Evolutionary conservation across 2,888 invertebrate species (phyloP), one percentile per base, ranked within the genome.

Genomic region (Lumbricus terrestris): DNA sequence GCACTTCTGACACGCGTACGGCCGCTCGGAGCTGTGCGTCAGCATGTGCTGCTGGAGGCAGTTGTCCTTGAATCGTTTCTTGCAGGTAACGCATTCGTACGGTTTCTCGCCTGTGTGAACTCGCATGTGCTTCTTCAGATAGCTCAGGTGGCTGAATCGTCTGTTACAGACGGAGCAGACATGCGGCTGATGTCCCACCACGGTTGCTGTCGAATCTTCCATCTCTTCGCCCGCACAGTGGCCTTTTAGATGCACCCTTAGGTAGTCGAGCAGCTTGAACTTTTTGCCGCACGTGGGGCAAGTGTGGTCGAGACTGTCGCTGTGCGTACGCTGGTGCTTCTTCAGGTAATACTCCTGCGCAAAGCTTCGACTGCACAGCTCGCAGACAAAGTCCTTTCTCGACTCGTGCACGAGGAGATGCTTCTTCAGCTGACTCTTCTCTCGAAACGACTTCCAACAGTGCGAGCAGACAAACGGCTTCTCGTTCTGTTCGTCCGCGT

Each of bases 41-140:
- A 35, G 85, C 85, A 85, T 85, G 85, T 85, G 85, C 85, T 85
- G 85, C 85, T 85, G 85, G 85, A 85, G 34, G n/a, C 85, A 85
- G 85, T 85, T 85, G 37, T 35, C 85, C 85, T 85, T 85, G 35
- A 85, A 34, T 20, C 85, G 85, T 23, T 85, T 85, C 34, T 37
- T 37, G 37, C 85, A 85, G 35, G 85, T 85, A 0, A 35, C 37
- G n/a, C 85, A 85, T 37, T 85, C 85, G 15, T 85, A 85, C 6
- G 85, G 85, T 85, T 85, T 85, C n/a, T 85, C 85, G 5, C 34
- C 85, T 8, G 85, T 37, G 85, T 85, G 85, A 34, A 85, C 15
- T 1, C 37, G 34, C 35, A 37, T 37, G n/a, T 85, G 85, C 34
- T 37, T 85, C 37, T 85, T 85, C 34, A 85, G 85, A 23, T 85